These are phyloP conservation scores for Rhineura floridana DNA, from an alignment of 2,113 vertebrate genomes.

Conservation along the genomic window DNA sequence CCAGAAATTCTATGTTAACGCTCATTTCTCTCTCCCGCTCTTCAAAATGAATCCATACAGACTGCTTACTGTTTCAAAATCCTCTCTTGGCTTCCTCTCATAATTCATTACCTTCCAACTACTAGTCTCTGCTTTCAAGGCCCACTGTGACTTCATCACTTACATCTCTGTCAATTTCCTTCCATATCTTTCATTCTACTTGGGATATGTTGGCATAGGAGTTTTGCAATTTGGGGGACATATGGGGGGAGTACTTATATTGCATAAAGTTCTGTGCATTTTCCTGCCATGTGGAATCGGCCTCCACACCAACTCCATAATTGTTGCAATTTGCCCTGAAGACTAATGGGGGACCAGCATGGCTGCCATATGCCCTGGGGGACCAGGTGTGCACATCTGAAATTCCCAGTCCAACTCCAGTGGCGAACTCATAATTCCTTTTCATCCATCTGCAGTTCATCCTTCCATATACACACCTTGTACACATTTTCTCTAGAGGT, in stretches of 20 bases:
- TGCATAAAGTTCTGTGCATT: neutral
- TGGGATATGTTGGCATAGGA: neutral
- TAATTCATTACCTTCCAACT: constrained; percentile 1
- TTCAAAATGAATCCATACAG: neutral
- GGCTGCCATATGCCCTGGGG: neutral
- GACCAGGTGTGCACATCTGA: neutral
- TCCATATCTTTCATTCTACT: neutral
- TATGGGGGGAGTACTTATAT: neutral
- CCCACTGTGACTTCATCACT: neutral
- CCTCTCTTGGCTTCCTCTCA: neutral
- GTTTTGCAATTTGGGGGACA: neutral
- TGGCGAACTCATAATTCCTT: no score
- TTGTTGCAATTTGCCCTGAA: neutral
- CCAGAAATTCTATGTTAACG: neutral
- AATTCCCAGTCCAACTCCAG: neutral
- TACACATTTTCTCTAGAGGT: neutral
- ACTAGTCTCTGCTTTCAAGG: neutral
- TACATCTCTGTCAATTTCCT: neutral
- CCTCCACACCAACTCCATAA: neutral
- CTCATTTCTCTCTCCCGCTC: neutral
- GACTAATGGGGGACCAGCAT: neutral
- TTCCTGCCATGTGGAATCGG: neutral
- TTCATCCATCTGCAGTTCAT: no score
- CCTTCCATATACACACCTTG: neutral
- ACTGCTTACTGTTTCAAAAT: neutral